Conservation (phyloP, 37 sponge, comb jelly and placozoan species). For the Amphimedon queenslandica region DNA sequence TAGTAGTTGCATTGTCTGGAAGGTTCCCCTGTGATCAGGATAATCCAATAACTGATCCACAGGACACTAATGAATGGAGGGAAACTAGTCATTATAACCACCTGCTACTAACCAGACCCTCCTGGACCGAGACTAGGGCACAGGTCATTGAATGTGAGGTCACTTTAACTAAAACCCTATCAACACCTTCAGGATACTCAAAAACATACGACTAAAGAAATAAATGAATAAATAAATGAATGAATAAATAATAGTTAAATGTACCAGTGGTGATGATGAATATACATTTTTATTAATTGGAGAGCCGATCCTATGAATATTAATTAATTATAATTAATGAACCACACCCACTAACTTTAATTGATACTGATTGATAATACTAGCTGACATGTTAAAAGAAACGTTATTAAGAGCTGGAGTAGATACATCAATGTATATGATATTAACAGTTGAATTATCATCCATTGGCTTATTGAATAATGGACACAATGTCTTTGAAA, state of each 20-base stretch:
- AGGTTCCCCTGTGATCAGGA: slow-evolving; percentile 49
- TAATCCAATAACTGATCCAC: slow-evolving; percentile 44
- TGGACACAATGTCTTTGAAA: neutral
- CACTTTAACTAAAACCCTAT: neutral
- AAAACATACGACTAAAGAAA: neutral
- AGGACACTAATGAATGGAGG: slow-evolving; percentile 32
- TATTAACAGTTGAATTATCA: neutral
- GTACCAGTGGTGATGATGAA: slow-evolving; percentile 2
- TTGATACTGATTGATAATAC: neutral
- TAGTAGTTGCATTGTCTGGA: slow-evolving; percentile 50
- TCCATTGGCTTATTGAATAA: neutral
- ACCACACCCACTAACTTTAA: neutral
- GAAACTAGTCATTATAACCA: too few species aligned
- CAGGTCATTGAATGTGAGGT: neutral
- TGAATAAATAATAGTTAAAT: neutral
- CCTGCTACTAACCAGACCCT: too few species aligned
- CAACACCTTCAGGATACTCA: neutral
- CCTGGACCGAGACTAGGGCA: neutral
- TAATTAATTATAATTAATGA: too few species aligned
- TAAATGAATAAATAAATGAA: neutral
- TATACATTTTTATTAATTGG: neutral
- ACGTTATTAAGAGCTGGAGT: neutral
- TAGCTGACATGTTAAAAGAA: neutral
- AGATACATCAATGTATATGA: neutral
- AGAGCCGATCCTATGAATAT: too few species aligned